Evolutionary conservation across 2,797 vertebrate species (phyloP), one percentile per base, ranked within the genome.

Genomic region (Notamacropus eugenii): DNA sequence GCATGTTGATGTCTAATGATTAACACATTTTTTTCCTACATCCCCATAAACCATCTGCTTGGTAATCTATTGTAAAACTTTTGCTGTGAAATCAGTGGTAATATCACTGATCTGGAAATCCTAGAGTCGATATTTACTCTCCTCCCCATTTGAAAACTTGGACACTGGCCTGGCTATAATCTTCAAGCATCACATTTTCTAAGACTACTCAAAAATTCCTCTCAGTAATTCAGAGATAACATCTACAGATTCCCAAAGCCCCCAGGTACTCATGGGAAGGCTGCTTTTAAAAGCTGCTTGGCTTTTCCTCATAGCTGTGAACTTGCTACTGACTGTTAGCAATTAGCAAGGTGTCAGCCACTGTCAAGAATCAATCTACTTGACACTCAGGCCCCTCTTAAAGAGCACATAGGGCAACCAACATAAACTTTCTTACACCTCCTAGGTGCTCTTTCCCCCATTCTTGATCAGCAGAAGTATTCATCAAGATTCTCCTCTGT

Each of bases 221-320:
- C 87, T 82, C 4, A 94, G n/a, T 5, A 29, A 31, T 27, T 87
- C 22, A 57, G 24, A 34, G 29, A 91, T 55, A 92, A 13, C 92
- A 74, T 29, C 27, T 91, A 13, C 40, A 54, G 57, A 93, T 91
- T 67, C 55, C 59, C 57, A 9, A 13, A 82, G 29, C 31, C 50
- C 0, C 1, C 59, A 93, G 28, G 56, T 74, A 59, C 34, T 90
- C 94, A 82, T 92, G 57, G 56, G 16, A 92, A n/a, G 19, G 55
- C 4, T 93, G 22, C 56, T 93, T 94, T 93, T 90, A 40, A 96
- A 94, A 94, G 50, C 9, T 54, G 19, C 54, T 92, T 91, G 46
- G 55, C 40, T 54, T 16, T 27, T 95, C 54, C 57, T 59, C 8
- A 92, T 90, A 12, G 22, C 6, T 90, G 29, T 5, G 12, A 82